These are phyloP conservation scores for Papilio demoleus DNA, from an alignment of 2,888 invertebrate genomes.

Conservation along the genomic window DNA sequence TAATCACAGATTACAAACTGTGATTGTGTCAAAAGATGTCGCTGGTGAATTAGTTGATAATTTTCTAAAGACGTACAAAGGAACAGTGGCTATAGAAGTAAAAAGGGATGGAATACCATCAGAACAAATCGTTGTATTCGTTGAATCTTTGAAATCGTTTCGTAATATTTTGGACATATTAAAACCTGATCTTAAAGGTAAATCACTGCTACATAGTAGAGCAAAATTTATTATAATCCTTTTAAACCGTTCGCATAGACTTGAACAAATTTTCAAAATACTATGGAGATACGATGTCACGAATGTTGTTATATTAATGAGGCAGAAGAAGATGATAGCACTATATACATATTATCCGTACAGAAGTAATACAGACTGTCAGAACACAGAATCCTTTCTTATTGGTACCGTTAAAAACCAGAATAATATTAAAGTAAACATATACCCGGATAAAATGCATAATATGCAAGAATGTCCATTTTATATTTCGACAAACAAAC, in stretches of 20 bases:
- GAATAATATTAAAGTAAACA: slow-evolving; percentile 43
- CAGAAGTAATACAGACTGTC: slow-evolving; percentile 60
- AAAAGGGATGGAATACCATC: slow-evolving; percentile 53
- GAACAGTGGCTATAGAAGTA: slow-evolving; percentile 59
- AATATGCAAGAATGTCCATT: slow-evolving; percentile 68
- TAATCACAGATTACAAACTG: slow-evolving; percentile 55
- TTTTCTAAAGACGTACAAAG: slow-evolving; percentile 60
- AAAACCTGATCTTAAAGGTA: slow-evolving; percentile 65
- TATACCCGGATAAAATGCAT: slow-evolving; percentile 65
- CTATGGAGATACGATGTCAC: slow-evolving; percentile 63
- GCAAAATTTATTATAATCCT: slow-evolving; percentile 62
- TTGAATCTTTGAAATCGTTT: slow-evolving; percentile 60
- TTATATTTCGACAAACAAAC: slow-evolving; percentile 68
- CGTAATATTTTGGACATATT: slow-evolving; percentile 55
- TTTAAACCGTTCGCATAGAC: slow-evolving; percentile 52
- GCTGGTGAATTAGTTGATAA: slow-evolving; percentile 52
- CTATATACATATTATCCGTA: slow-evolving; percentile 66
- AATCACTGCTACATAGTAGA: slow-evolving; percentile 58
- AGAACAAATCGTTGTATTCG: slow-evolving; percentile 63
- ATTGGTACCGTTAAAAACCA: slow-evolving; percentile 56
- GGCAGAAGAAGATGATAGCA: slow-evolving; percentile 49
- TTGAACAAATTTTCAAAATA: slow-evolving; percentile 58
- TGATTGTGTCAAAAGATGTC: slow-evolving; percentile 58
- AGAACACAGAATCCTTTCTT: slow-evolving; percentile 57
- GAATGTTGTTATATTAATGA: slow-evolving; percentile 57